These are phyloP conservation scores for Tetragonisca angustula DNA, from an alignment of 2,888 invertebrate genomes.

Conservation along the genomic window DNA sequence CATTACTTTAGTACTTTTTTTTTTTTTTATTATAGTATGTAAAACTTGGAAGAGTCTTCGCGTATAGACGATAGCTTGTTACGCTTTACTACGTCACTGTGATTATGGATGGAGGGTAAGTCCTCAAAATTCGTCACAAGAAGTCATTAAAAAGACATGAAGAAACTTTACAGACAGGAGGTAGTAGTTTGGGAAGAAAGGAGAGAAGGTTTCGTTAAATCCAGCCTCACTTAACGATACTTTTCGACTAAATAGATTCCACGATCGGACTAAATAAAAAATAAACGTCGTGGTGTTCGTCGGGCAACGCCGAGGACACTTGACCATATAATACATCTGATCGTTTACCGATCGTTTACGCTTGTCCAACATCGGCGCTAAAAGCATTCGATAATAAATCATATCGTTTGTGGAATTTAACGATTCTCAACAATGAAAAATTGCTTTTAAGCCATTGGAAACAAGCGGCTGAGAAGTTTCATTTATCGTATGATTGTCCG, in stretches of 20 bases:
- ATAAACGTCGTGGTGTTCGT: background rate
- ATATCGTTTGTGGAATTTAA: background rate
- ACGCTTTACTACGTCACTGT: background rate
- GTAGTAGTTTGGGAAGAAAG: background rate
- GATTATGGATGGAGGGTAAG: background rate
- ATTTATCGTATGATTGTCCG: background rate
- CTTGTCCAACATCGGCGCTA: conserved; percentile 1
- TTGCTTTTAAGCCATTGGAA: background rate
- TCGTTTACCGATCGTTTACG: background rate
- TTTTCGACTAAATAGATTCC: background rate
- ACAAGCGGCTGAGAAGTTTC: background rate
- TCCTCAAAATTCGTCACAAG: conserved; percentile 27
- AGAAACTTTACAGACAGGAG: conserved; percentile 50
- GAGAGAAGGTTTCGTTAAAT: conserved; percentile 21
- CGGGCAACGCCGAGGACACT: background rate
- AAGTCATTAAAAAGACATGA: conserved; percentile 39
- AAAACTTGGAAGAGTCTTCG: background rate
- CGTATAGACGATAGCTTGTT: background rate
- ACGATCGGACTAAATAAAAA: background rate
- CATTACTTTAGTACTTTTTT: background rate
- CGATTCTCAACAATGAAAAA: background rate
- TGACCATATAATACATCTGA: background rate
- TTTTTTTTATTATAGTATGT: background rate
- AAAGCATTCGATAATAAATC: conserved; percentile 43
- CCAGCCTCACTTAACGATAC: background rate